Percentiles rank a stretch among this genome's conserved stretches.
Evolutionary conservation across 2,888 invertebrate genomes (phyloP).

Genomic region (Punctoribates punctum): DNA sequence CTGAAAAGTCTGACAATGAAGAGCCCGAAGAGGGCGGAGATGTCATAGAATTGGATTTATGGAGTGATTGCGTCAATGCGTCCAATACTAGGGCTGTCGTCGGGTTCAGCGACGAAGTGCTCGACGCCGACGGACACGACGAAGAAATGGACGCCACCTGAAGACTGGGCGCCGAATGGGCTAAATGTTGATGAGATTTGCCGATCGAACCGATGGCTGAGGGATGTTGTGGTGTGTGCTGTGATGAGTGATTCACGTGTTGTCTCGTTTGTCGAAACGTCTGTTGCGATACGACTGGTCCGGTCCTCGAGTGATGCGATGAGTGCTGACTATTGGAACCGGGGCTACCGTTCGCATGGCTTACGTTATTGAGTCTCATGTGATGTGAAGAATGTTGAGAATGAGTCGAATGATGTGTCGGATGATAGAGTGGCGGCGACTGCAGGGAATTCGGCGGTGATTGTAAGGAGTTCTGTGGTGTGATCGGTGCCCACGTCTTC

Average conservation of each 20-base stretch:
- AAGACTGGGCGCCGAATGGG: conserved; percentile 2
- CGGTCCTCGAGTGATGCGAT: conserved; percentile 12
- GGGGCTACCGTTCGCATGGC: neutral
- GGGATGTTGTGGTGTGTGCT: neutral
- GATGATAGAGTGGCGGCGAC: conserved; percentile 14
- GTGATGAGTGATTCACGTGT: neutral
- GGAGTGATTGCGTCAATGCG: conserved; percentile 6
- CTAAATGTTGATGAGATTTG: conserved; percentile 15
- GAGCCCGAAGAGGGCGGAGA: conserved; percentile 24
- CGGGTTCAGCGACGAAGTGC: neutral
- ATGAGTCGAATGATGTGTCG: conserved; percentile 1
- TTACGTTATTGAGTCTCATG: conserved; percentile 15
- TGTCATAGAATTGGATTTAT: conserved; percentile 15
- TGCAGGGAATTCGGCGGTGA: neutral
- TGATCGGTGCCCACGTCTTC: conserved; percentile 17
- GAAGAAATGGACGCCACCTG: conserved; percentile 25
- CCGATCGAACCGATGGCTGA: neutral
- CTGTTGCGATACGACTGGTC: neutral
- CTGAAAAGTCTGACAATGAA: conserved; percentile 27
- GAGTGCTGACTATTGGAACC: conserved; percentile 28
- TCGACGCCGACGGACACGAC: conserved; percentile 23
- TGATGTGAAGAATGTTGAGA: neutral
- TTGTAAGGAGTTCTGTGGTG: neutral
- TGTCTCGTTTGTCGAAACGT: neutral
- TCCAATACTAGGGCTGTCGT: neutral